phyloP scores from a whole-genome alignment of 2,113 vertebrate species.

The Grus americana region DNA sequence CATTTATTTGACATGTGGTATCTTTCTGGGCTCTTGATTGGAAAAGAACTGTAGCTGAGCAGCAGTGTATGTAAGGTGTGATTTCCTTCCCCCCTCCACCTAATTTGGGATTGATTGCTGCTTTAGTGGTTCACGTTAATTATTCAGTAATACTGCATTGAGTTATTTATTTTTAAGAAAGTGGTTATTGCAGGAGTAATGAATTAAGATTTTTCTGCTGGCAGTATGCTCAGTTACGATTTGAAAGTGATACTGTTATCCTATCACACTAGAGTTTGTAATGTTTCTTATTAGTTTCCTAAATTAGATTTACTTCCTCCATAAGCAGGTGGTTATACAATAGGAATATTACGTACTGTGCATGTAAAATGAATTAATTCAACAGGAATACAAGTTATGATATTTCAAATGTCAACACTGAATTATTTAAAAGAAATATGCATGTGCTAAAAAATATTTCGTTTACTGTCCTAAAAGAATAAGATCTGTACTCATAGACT shows the following conservation, averaged over 20 bases:
- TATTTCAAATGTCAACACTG: background rate
- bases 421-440: background rate
- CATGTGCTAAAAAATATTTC: background rate
- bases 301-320: background rate
- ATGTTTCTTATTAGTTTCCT: constrained; percentile 17
- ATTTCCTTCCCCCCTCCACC: background rate
- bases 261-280: background rate
- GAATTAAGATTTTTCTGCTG: background rate
- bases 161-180: background rate
- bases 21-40: background rate
- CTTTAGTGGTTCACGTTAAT: background rate
- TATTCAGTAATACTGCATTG: background rate
- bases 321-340: background rate
- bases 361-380: background rate
- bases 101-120: background rate
- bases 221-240: background rate
- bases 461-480: background rate
- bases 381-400: background rate
- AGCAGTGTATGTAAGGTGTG: background rate
- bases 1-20: background rate
- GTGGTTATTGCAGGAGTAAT: background rate
- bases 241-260: background rate
- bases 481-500: background rate
- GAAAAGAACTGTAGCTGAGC: background rate
- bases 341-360: background rate